Evolutionary conservation across 2,113 vertebrate species (phyloP).

Genomic region (Colaptes auratus): DNA sequence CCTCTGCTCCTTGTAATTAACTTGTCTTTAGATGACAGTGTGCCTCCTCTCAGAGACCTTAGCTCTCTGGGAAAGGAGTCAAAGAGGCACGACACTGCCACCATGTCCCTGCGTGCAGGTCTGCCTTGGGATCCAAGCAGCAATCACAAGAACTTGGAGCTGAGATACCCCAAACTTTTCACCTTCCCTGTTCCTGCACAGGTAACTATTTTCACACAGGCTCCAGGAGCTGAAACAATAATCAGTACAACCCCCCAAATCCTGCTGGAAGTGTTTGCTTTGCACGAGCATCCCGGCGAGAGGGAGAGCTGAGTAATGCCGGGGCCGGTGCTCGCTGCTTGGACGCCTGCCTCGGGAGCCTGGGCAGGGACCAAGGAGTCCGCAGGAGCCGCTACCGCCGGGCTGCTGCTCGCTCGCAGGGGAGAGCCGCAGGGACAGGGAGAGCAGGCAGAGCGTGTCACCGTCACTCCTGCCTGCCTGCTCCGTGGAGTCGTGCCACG

Average conservation of each 20-base stretch:
- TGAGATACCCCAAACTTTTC: neutral
- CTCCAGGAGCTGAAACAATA: neutral
- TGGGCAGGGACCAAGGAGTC: neutral
- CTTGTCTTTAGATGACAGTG: slow-evolving; percentile 8
- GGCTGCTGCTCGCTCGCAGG: neutral
- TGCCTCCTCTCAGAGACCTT: neutral
- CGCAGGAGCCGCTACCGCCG: neutral
- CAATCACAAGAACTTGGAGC: neutral
- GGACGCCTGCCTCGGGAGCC: slow-evolving; percentile 18
- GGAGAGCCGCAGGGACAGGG: neutral
- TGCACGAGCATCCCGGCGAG: neutral
- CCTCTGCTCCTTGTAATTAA: neutral
- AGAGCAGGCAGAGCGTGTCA: neutral
- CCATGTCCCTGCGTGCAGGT: neutral
- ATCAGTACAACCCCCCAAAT: neutral
- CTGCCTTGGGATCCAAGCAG: neutral
- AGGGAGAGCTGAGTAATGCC: neutral
- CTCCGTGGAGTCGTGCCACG: neutral
- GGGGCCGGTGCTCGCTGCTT: neutral
- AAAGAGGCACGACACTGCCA: neutral
- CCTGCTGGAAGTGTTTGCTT: neutral
- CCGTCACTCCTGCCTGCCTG: neutral
- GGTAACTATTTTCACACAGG: neutral
- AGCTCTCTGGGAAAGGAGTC: neutral
- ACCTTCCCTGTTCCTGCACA: neutral